Conservation (phyloP, 2,888 invertebrate genomes). For the Agriopis aurantiaria region DNA sequence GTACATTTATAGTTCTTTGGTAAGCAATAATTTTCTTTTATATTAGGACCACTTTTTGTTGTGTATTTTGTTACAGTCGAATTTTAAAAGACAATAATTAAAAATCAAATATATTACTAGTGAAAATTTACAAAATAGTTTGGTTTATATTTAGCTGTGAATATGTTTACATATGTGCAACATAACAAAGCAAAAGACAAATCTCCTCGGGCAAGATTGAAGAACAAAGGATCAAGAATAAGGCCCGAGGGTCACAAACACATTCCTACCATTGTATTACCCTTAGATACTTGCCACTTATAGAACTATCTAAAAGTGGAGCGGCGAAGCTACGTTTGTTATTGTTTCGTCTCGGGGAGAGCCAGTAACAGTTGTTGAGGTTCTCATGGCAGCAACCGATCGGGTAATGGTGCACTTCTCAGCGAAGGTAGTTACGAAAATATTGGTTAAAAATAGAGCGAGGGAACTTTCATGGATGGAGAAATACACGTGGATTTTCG, state of each 20-base stretch:
- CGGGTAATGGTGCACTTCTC: conserved; percentile 8
- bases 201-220: background rate
- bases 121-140: background rate
- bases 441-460: background rate
- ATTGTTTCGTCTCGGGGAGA: conserved; percentile 14
- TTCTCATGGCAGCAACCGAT: conserved; percentile 10
- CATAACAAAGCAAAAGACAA: background rate
- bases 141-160: background rate
- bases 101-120: background rate
- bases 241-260: conserved; percentile 14
- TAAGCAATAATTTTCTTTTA: background rate
- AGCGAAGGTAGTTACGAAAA: background rate
- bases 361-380: conserved; percentile 9
- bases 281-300: conserved; percentile 12
- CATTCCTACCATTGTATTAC: conserved; percentile 13
- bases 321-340: conserved; percentile 11
- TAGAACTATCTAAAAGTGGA: conserved; percentile 6
- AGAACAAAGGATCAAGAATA: conserved; percentile 17
- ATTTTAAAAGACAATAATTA: conserved; percentile 3
- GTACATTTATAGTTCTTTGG: background rate
- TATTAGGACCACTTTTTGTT: background rate
- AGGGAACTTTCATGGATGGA: background rate
- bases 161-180: background rate
- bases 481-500: too few species aligned
- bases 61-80: background rate